A percentile compares a stretch with the other conserved stretches of the same genome.
Conservation (phyloP, 2,797 vertebrate species). For the Enoplosus armatus region DNA sequence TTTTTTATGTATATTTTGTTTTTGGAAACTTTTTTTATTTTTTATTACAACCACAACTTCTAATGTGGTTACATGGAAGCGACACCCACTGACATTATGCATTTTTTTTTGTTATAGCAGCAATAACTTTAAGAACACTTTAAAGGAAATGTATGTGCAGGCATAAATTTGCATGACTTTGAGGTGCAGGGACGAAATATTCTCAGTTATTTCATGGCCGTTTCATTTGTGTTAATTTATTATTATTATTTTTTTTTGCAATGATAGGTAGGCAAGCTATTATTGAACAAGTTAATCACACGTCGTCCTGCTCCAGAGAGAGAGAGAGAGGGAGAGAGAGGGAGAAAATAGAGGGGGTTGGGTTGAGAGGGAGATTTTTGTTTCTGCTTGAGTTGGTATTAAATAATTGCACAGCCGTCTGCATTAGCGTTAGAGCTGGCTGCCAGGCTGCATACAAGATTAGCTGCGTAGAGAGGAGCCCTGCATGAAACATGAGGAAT, state of each 20-base stretch:
- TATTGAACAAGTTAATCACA: slow-evolving; percentile 83
- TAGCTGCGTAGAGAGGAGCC: slow-evolving; percentile 76
- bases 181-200: slow-evolving; percentile 37
- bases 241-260: slow-evolving; percentile 24
- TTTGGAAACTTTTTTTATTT: slow-evolving; percentile 48
- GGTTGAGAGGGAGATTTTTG: slow-evolving; percentile 76
- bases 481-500: slow-evolving; percentile 83
- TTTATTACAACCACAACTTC: slow-evolving; percentile 56
- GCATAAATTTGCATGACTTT: slow-evolving; percentile 64
- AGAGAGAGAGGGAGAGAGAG: slow-evolving; percentile 23
- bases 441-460: slow-evolving; percentile 84
- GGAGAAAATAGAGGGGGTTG: slow-evolving; percentile 61
- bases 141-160: slow-evolving; percentile 41
- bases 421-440: slow-evolving; percentile 85
- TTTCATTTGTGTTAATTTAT: slow-evolving; percentile 73
- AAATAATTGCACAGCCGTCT: slow-evolving; percentile 87
- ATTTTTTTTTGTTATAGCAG: slow-evolving; percentile 52
- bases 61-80: slow-evolving; percentile 66
- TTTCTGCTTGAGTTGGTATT: slow-evolving; percentile 87
- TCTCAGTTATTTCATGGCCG: slow-evolving; percentile 62
- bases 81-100: slow-evolving; percentile 74
- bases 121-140: slow-evolving; percentile 50
- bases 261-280: slow-evolving; percentile 74
- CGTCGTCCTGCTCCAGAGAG: slow-evolving; percentile 66
- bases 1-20: slow-evolving; percentile 57